Base-by-base conservation (phyloP, 2,888 invertebrate species). In the Polymixis flavicincta region DNA sequence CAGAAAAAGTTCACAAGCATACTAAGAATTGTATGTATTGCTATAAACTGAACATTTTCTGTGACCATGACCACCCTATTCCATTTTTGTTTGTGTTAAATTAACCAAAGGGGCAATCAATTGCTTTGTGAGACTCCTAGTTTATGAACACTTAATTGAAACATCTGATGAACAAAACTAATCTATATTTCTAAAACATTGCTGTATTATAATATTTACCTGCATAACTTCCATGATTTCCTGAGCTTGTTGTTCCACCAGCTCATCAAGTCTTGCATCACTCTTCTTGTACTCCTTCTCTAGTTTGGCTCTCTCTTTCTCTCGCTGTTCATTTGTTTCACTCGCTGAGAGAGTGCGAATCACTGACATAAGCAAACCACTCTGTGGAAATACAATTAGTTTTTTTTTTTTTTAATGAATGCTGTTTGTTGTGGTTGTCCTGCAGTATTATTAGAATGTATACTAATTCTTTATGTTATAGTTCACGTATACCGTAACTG, bases 221-320 rank as follows among this genome's bases (percentile, higher is more conserved):
- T 97, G 97, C 97, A 98, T 97, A 90, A 98, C 98, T 91, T 98
- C 97, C 71, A 98, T 98, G 54, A 99, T 97, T 92, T 99, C 98
- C 84, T 98, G 97, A 90, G 99, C 98, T 95, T 99, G 98, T 68
- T 97, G 97, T 13, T 98, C 98, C 11, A 99, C 98, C 63, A 99
- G 96, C 92, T 98, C 98, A 91, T 99, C 99, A 5, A 99, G 96
- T 87, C 97, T 97, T 77, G 98, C 98, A 95, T 99, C 99, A 93
- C 99, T 99, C 89, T 98, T 97, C 92, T 98, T 98, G 92, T 98
- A 99, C 91, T 99, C 99, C 87, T 98, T 98, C 94, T 99, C 99
- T 68, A 99, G 97, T 92, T 99, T 98, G 0, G 98, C 98, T 90
- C 99, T 99, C 94, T 99, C 99, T 89, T 98, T 98, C 91, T 99